Base-by-base conservation (phyloP, 2,797 vertebrate species). In the Pteropus rufus region DNA sequence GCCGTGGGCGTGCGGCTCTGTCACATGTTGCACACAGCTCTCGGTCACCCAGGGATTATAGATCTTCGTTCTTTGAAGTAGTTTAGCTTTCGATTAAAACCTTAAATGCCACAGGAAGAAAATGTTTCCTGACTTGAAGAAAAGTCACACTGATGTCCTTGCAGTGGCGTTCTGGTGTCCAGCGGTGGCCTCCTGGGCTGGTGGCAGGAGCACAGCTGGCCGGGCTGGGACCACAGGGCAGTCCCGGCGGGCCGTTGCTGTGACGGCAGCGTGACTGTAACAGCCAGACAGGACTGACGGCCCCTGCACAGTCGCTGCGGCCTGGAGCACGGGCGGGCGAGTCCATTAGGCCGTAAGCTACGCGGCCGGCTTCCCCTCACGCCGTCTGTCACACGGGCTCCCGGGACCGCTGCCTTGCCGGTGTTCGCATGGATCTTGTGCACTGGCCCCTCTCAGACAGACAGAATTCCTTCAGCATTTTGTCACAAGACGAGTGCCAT, bases 221-320 rank as follows among this genome's bases (percentile, higher is more conserved):
- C 8, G 11, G 34, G 36, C 31, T 31, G 9, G 7, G 62, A 3
- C 46, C n/a, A 7, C 6, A 2, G 39, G 21, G 29, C 31, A 49
- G 19, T 10, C 64, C 86, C 15, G 34, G 56, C 31, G 12, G 23
- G 19, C 21, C 1, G 0, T 49, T 49, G 65, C 56, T 67, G 49
- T 65, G n/a, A 73, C 16, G 7, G 39, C 44, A 18, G 39, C 72
- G 39, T 41, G 14, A 77, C 6, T 70, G 0, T 26, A 26, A 31
- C 26, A 41, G 36, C 56, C 29, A 18, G n/a, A 19, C 7, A 12
- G 31, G 34, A 21, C 21, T 56, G 14, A 29, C 1, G 11, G 16
- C 15, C 0, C 10, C 80, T 34, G 2, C 49, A 7, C 26, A 36
- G 31, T 8, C 4, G 3, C 21, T 3, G 2, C 24, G 10, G 44